Conservation (phyloP, 2,797 vertebrate species). For the Podarcis siculus region DNA sequence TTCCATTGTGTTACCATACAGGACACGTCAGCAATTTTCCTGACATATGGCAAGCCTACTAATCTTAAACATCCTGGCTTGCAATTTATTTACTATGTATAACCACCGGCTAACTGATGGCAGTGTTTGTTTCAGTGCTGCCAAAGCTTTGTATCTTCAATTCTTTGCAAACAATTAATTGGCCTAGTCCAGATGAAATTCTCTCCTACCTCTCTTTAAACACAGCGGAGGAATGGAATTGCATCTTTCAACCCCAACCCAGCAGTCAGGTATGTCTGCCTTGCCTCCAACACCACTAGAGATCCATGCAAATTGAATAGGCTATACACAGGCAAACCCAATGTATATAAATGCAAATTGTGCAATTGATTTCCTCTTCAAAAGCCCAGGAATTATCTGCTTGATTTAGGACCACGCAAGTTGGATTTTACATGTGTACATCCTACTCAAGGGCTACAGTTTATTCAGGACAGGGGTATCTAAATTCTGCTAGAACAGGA, state of each 20-base stretch:
- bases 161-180: neutral
- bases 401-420: neutral
- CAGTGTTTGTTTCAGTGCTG: neutral
- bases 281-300: neutral
- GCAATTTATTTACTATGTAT: neutral
- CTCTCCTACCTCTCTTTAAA: no score
- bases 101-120: neutral
- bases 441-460: neutral
- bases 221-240: neutral
- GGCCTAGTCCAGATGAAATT: neutral
- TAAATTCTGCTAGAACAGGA: neutral
- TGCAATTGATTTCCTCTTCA: neutral
- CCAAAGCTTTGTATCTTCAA: neutral
- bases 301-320: neutral
- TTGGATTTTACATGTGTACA: neutral
- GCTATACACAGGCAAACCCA: neutral
- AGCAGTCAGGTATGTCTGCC: neutral
- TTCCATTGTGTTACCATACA: no score
- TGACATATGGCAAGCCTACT: no score
- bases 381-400: neutral
- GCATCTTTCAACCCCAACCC: neutral
- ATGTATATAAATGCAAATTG: neutral
- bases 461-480: neutral
- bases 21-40: no score
- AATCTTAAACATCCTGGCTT: neutral